Conservation (phyloP, 2,888 invertebrate genomes). For the Malthinus seriepunctatus region DNA sequence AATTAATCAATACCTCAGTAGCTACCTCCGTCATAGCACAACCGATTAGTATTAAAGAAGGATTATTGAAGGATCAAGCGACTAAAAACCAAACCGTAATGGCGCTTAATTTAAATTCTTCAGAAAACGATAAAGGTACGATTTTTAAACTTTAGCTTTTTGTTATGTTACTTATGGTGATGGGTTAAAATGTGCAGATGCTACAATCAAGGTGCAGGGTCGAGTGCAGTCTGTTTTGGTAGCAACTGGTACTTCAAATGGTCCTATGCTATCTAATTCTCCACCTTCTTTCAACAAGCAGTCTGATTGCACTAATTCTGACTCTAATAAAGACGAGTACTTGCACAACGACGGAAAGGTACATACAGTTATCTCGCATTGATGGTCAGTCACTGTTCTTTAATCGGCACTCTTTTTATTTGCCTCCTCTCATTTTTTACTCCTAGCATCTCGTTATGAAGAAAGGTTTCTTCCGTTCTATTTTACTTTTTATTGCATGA, state of each 20-base stretch:
- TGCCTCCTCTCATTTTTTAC: background rate
- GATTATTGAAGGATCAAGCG: constrained; percentile 15
- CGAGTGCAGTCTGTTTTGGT: constrained; percentile 52
- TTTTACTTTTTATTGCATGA: no score
- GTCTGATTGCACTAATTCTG: constrained; percentile 41
- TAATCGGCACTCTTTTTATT: constrained; percentile 12
- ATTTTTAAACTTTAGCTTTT: background rate
- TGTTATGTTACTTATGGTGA: constrained; percentile 19
- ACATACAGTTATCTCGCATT: constrained; percentile 31
- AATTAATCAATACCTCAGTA: constrained; percentile 40
- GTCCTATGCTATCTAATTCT: constrained; percentile 52
- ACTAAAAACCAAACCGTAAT: constrained; percentile 38
- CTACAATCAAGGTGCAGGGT: constrained; percentile 42
- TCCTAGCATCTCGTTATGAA: no score
- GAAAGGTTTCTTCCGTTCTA: no score
- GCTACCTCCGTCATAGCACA: constrained; percentile 53
- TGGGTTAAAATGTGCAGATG: constrained; percentile 20
- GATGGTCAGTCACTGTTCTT: constrained; percentile 28
- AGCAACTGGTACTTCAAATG: constrained; percentile 52
- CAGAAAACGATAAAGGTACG: constrained; percentile 44
- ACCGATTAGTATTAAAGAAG: constrained; percentile 35
- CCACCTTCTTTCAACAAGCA: constrained; percentile 49
- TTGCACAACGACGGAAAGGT: constrained; percentile 51
- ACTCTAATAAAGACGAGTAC: constrained; percentile 47
- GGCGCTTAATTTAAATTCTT: constrained; percentile 41